Evolutionary conservation across 2,113 vertebrate species (phyloP), one percentile per base, ranked within the genome.

Genomic region (Strix uralensis): DNA sequence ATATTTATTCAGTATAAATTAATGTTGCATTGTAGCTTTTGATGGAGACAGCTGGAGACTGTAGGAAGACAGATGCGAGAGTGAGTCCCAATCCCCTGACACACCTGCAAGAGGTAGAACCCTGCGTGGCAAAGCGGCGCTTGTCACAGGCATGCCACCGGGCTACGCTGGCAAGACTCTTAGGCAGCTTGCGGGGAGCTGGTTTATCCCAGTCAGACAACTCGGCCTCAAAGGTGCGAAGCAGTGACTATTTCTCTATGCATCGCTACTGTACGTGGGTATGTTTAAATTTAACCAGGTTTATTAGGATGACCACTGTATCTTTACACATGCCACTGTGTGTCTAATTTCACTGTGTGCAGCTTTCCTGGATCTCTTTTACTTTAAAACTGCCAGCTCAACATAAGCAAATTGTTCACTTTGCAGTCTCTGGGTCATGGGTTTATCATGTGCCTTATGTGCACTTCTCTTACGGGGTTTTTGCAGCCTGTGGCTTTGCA

Each of bases 181-280:
- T 99, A 73, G 93, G 87, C 46, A 65, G 40, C 78, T 93, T 99
- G 57, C 93, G 44, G 86, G 95, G 93, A 69, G 97, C 67, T 2
- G 97, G 98, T 34, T 98, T 97, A 83, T 95, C 97, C 25, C 94
- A 94, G 18, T 93, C 97, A 40, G 94, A 97, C n/a, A 94, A 81
- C 86, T 97, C 85, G 10, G 97, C 97, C 58, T 98, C 98, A 13
- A 98, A 98, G 98, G 98, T 99, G 98, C 4, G 61, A 29, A 75
- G 71, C 65, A 74, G 36, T 13, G 7, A 18, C 44, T n/a, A 2
- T 75, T 92, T 81, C 46, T 78, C 42, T 83, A 0, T 59, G 13
- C 44, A 17, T 79, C 1, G 0, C 40, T 80, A 0, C 36, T 15
- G 10, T 23, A 23, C 12, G 1, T 9, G 11, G 29, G 4, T 49